These are phyloP conservation scores for Tenthredo distinguenda DNA, from an alignment of 2,888 invertebrate species.

Conservation along the genomic window DNA sequence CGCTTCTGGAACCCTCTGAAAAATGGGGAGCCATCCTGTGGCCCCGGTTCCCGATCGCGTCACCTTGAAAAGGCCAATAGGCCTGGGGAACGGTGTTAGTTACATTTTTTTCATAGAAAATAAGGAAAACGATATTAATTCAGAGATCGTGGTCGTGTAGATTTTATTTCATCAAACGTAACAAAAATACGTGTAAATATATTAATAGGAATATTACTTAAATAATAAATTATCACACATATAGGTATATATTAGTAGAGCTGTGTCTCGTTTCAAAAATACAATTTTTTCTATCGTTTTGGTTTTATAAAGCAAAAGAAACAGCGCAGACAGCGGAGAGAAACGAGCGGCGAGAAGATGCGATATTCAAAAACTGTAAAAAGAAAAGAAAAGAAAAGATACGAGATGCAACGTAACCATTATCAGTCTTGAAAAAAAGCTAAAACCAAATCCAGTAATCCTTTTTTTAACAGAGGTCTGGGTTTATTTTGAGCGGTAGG, in stretches of 20 bases:
- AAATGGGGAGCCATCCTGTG: constrained; percentile 81
- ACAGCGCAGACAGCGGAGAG: constrained; percentile 49
- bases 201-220: neutral
- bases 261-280: neutral
- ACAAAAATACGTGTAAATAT: neutral
- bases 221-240: neutral
- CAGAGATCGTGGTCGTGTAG: neutral
- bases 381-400: constrained; percentile 54
- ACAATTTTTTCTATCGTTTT: neutral
- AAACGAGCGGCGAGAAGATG: constrained; percentile 54
- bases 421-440: too few relatives aligned
- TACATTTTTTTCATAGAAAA: neutral
- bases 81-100: constrained; percentile 81
- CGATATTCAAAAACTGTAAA: constrained; percentile 55
- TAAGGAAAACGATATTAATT: neutral
- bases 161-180: neutral
- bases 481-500: constrained; percentile 22
- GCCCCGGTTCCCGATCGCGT: constrained; percentile 83
- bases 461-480: neutral
- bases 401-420: too few relatives aligned
- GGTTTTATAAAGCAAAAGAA: constrained; percentile 5
- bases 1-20: constrained; percentile 56
- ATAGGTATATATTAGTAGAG: neutral
- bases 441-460: constrained; percentile 5
- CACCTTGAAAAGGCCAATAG: constrained; percentile 89